Percentiles rank a stretch among this genome's conserved stretches.
Evolutionary conservation across 2,888 invertebrate species (phyloP).

Genomic region (Galeopsomyia nigrocyanea): DNA sequence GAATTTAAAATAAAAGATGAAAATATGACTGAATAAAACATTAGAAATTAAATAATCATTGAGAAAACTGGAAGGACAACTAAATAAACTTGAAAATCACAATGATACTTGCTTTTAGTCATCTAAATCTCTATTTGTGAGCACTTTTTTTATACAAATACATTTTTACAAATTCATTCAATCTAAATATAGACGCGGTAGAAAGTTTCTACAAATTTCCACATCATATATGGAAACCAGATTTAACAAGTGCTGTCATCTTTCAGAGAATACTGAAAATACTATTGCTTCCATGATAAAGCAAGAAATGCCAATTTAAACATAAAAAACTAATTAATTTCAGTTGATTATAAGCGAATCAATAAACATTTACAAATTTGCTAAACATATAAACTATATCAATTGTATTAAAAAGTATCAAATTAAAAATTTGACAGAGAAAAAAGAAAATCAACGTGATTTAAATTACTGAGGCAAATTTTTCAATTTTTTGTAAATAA

Average conservation of each 20-base stretch:
- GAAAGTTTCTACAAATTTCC: not conserved
- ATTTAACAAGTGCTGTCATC: slow-evolving; percentile 22
- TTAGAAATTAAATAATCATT: too few species aligned
- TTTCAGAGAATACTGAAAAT: slow-evolving; percentile 7
- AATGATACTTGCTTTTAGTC: too few species aligned
- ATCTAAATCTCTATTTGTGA: too few species aligned
- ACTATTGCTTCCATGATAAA: slow-evolving; percentile 7
- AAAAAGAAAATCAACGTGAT: not conserved
- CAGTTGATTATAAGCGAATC: slow-evolving; percentile 17
- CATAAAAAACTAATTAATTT: slow-evolving; percentile 4
- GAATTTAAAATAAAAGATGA: too few species aligned
- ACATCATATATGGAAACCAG: not conserved
- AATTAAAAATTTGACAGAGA: not conserved
- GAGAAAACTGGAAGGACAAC: too few species aligned
- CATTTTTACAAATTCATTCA: not conserved
- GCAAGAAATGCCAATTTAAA: not conserved
- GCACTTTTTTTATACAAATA: not conserved
- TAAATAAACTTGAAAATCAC: too few species aligned
- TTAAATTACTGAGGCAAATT: not conserved
- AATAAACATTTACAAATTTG: slow-evolving; percentile 12
- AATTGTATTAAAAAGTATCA: slow-evolving; percentile 8
- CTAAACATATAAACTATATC: slow-evolving; percentile 2
- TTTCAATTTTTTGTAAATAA: slow-evolving; percentile 16
- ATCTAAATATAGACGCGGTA: not conserved
- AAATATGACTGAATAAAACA: too few species aligned